Evolutionary conservation across 2,113 vertebrate genomes (phyloP).

Genomic region (Ochotona princeps): DNA sequence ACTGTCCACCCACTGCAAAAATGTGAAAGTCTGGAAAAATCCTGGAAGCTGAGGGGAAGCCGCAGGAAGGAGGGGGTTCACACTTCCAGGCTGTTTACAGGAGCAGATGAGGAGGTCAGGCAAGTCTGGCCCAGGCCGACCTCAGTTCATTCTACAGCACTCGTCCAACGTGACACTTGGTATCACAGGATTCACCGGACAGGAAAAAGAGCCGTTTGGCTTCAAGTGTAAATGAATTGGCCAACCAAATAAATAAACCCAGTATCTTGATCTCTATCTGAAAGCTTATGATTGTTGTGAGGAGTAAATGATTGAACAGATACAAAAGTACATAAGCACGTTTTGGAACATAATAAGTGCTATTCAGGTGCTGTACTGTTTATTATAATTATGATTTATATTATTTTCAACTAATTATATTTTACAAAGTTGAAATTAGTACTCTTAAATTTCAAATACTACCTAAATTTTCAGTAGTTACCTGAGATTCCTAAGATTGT

Average conservation of each 20-base stretch:
- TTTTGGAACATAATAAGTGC: not conserved
- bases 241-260: not conserved
- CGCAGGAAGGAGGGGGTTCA: not conserved
- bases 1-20: not conserved
- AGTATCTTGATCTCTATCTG: not conserved
- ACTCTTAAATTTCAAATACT: not conserved
- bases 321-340: not conserved
- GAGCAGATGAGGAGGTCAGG: not conserved
- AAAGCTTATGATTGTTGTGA: conserved; percentile 9
- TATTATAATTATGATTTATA: not conserved
- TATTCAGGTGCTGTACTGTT: not conserved
- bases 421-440: not conserved
- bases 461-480: not conserved
- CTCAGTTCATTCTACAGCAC: not conserved
- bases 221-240: conserved; percentile 15
- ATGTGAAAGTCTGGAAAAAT: not conserved
- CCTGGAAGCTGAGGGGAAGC: not conserved
- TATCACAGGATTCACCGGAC: not conserved
- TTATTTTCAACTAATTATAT: not conserved
- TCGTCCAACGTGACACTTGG: not conserved
- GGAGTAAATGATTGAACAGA: conserved; percentile 6
- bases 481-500: not conserved
- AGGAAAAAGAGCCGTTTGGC: not conserved
- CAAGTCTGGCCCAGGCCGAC: not conserved
- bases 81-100: not conserved